Evolutionary conservation across 2,797 vertebrate species (phyloP).

Genomic region (Simalia tracyae): DNA sequence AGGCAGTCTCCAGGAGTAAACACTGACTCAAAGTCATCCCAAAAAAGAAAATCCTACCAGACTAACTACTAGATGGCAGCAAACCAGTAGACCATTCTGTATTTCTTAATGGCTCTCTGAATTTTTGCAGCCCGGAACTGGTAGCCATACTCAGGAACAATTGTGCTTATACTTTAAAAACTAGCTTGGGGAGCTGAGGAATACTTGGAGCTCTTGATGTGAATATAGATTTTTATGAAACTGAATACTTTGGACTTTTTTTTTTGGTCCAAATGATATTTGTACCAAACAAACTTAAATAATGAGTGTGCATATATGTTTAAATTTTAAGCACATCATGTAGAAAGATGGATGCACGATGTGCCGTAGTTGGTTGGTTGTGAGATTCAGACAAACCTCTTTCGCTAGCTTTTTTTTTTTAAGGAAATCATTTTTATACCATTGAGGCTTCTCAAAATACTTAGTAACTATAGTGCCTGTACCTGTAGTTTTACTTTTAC

Average conservation of each 20-base stretch:
- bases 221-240: background rate
- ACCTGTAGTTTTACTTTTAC: background rate
- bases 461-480: background rate
- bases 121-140: background rate
- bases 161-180: background rate
- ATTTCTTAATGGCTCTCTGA: background rate
- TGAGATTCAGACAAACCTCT: background rate
- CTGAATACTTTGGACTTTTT: background rate
- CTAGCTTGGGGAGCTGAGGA: background rate
- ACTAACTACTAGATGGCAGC: background rate
- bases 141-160: background rate
- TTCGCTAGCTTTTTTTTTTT: background rate
- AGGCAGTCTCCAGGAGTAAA: background rate
- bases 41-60: background rate
- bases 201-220: background rate
- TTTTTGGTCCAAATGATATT: no score
- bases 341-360: background rate
- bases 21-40: background rate
- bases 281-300: background rate
- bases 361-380: background rate
- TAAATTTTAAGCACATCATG: background rate
- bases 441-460: constrained; percentile 55
- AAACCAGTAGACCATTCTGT: background rate
- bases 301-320: background rate
- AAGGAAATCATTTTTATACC: background rate